phyloP scores from a whole-genome alignment of 2,797 vertebrate genomes.

The Pagetopsis macropterus region DNA sequence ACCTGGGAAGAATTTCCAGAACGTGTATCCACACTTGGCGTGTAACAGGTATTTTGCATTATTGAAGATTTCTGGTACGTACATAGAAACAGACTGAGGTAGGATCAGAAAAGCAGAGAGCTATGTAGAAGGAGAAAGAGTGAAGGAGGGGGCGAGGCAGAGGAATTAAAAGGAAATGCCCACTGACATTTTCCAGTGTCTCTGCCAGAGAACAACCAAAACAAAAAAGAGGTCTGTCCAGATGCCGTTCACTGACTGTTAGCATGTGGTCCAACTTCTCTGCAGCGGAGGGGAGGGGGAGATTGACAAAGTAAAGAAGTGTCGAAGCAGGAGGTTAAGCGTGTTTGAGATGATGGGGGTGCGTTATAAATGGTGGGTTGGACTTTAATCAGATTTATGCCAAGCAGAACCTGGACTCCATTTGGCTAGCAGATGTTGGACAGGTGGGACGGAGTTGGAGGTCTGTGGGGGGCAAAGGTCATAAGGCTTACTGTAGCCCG shows the following conservation, averaged over 20 bases:
- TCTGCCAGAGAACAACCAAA: slow-evolving; percentile 71
- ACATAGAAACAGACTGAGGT: slow-evolving; percentile 39
- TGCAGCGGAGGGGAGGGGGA: slow-evolving; percentile 26
- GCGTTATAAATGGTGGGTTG: background rate
- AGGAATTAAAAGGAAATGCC: slow-evolving; percentile 75
- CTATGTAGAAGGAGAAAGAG: slow-evolving; percentile 46
- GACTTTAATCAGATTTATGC: slow-evolving; percentile 42
- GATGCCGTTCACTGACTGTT: slow-evolving; percentile 67
- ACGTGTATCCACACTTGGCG: background rate
- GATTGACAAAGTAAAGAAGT: slow-evolving; percentile 13
- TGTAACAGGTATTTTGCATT: no score
- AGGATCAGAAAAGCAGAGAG: slow-evolving; percentile 37
- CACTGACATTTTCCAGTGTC: slow-evolving; percentile 73
- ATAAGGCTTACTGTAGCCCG: slow-evolving; percentile 15
- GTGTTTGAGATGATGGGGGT: background rate
- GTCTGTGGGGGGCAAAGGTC: slow-evolving; percentile 28
- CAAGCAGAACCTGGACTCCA: slow-evolving; percentile 31
- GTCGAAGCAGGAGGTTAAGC: slow-evolving; percentile 23
- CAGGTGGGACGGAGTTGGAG: slow-evolving; percentile 33
- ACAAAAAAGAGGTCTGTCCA: slow-evolving; percentile 61
- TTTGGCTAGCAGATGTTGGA: slow-evolving; percentile 59
- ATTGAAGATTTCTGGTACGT: background rate
- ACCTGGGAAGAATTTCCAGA: background rate
- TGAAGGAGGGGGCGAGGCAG: slow-evolving; percentile 31
- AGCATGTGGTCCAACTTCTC: slow-evolving; percentile 67